Base-by-base conservation (phyloP, 2,113 vertebrate species). In the Pipra filicauda region DNA sequence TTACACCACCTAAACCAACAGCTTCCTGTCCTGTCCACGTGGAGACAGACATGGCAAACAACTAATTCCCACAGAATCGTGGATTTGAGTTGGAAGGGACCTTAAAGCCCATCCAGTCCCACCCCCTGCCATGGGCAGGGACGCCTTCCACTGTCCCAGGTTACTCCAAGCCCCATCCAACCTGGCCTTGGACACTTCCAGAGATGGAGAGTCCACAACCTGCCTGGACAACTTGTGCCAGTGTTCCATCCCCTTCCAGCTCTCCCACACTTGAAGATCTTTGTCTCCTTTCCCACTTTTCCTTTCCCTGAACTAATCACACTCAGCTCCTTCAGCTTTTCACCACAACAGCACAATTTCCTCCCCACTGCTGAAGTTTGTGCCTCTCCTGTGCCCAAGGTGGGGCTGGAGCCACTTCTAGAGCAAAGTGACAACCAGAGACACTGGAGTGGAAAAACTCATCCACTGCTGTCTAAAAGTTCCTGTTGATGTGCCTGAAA, bases 351-450 rank as follows among this genome's bases (percentile, higher is more conserved):
- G 51, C 76, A 17, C 39, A 21, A 46, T 35, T 52, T 20, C 71
- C 10, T 19, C 39, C 10, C 49, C 1, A 1, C 17, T 3, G 1
- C 46, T 1, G 2, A 41, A 39, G 55, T 10, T 23, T 7, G 39
- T 17, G 75, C 43, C 30, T 46, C 67, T 44, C 28, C 61, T 8
- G 39, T 9, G 28, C 79, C 49, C 15, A 0, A 33, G 4, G 0
- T 27, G 73, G 46, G 54, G 48, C 74, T 5, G 1, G 4, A 39
- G 37, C 67, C 91, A 54, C 86, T 28, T 71, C 72, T 80, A 86
- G 84, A 35, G 1, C 76, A 23, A 23, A 2, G 59, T 20, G 69
- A 84, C 76, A 80, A 15, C 54, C 72, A 62, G 76, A 85, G 72
- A 11, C 18, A 41, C 44, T 51, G 85, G 71, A 16, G 14, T 3